These are phyloP conservation scores for Tethya wilhelma DNA, from an alignment of 37 sponge, comb jelly and placozoan genomes.

Conservation along the genomic window DNA sequence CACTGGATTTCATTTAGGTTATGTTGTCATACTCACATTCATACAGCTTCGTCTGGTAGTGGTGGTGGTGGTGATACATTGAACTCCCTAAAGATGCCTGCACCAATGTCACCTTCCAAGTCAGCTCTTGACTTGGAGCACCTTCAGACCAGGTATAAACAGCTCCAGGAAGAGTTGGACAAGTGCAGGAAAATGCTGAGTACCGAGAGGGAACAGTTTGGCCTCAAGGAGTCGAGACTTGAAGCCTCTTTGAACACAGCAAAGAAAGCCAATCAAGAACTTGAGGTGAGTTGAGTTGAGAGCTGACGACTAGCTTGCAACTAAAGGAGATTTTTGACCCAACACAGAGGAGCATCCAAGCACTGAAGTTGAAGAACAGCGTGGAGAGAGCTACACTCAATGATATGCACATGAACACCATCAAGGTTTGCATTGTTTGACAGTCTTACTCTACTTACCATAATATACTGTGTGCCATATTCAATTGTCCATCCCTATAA, in stretches of 20 bases:
- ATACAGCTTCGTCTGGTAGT: background rate
- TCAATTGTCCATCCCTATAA: too few species aligned
- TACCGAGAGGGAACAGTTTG: constrained; percentile 41
- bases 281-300: constrained; percentile 52
- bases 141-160: constrained; percentile 34
- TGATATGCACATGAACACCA: constrained; percentile 80
- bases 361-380: constrained; percentile 70
- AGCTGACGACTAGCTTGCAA: background rate
- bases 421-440: constrained; percentile 70
- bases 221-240: constrained; percentile 30
- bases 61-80: too few species aligned
- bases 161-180: constrained; percentile 67
- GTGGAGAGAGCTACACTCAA: constrained; percentile 79
- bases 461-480: background rate
- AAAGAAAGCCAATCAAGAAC: constrained; percentile 61
- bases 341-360: constrained; percentile 80
- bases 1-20: background rate
- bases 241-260: constrained; percentile 62
- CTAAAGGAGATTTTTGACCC: background rate
- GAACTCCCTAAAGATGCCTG: too few species aligned
- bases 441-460: too few species aligned
- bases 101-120: constrained; percentile 20
- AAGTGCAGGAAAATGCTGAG: constrained; percentile 18
- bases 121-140: constrained; percentile 34
- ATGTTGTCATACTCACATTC: background rate